Conservation (phyloP, 2,888 invertebrate genomes). For the Leucophenga montana region DNA sequence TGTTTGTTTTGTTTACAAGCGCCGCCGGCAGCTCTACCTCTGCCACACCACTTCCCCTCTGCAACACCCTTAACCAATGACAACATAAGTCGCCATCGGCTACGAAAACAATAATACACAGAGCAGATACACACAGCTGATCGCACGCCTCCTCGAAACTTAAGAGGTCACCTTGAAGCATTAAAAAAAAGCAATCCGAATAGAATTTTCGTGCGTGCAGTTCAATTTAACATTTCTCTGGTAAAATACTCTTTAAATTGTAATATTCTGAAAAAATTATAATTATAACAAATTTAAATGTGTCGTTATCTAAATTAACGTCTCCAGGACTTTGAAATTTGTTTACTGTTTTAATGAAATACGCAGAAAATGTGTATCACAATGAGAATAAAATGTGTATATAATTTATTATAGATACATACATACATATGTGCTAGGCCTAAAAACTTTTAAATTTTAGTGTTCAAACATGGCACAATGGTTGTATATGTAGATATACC, state of each 20-base stretch:
- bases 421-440: not conserved
- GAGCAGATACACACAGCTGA: constrained; percentile 34
- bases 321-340: not conserved
- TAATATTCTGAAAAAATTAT: not conserved
- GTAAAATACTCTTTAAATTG: constrained; percentile 36
- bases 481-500: no score
- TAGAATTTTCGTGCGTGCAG: constrained; percentile 31
- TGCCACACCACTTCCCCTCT: constrained; percentile 26
- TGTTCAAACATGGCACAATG: no score
- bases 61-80: constrained; percentile 3
- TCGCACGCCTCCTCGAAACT: constrained; percentile 37
- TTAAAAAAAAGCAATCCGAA: constrained; percentile 11
- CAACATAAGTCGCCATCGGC: no score
- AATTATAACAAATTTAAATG: not conserved
- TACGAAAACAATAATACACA: constrained; percentile 4
- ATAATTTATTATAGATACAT: not conserved
- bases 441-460: not conserved
- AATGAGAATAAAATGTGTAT: constrained; percentile 4
- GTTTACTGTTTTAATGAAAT: not conserved
- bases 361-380: not conserved
- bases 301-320: not conserved
- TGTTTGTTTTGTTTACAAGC: not conserved
- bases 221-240: constrained; percentile 52
- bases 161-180: constrained; percentile 66
- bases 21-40: constrained; percentile 9